phyloP scores from a whole-genome alignment of 1,140 invertebrate species.

The Papilio polyxenes region DNA sequence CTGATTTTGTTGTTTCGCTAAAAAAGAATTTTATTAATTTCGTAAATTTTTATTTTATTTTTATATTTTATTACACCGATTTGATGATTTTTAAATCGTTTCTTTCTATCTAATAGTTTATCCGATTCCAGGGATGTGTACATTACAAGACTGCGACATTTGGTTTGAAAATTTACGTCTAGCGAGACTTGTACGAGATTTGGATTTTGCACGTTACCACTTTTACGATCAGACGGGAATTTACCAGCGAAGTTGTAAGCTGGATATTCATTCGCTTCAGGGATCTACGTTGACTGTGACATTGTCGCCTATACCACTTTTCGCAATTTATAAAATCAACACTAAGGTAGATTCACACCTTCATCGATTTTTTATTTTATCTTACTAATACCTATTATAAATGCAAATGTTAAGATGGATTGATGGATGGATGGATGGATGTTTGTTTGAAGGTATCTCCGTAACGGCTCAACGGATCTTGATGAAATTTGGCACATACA shows the following conservation, averaged over 20 bases:
- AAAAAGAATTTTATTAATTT: neutral
- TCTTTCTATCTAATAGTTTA: neutral
- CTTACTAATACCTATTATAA: too few relatives aligned
- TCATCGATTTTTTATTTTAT: too few relatives aligned
- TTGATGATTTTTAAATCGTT: too few relatives aligned
- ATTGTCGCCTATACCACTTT: constrained; percentile 82
- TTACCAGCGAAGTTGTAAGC: constrained; percentile 78
- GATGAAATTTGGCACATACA: too few relatives aligned
- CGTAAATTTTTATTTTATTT: too few relatives aligned
- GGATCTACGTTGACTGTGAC: constrained; percentile 83
- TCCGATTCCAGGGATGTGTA: constrained; percentile 82
- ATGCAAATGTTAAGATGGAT: too few relatives aligned
- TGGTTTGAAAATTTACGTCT: constrained; percentile 86
- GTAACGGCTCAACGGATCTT: too few relatives aligned
- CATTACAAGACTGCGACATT: constrained; percentile 86
- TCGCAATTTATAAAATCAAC: constrained; percentile 83
- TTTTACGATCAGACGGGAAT: constrained; percentile 84
- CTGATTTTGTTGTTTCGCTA: neutral
- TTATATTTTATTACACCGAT: too few relatives aligned
- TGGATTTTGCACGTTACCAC: constrained; percentile 87
- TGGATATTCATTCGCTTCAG: constrained; percentile 82
- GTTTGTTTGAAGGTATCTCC: too few relatives aligned
- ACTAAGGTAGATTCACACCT: constrained; percentile 81
- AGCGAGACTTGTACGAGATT: constrained; percentile 85
- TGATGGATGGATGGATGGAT: too few relatives aligned